Conservation (phyloP, 2,797 vertebrate genomes). For the Lepus townsendii region DNA sequence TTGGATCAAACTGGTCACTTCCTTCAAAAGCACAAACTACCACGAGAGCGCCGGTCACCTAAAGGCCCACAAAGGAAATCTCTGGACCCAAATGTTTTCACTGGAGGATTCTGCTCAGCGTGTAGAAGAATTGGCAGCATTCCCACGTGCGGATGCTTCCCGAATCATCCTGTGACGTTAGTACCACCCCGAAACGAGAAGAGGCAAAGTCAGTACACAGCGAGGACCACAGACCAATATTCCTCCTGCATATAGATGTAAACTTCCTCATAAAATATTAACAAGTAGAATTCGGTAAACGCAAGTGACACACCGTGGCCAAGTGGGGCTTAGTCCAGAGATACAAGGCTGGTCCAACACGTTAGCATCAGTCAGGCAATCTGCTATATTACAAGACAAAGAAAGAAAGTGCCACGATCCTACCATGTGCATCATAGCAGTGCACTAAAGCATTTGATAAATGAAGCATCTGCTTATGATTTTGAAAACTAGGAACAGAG, state of each 20-base stretch:
- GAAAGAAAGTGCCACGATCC: not conserved
- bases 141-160: not conserved
- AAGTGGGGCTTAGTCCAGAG: no score
- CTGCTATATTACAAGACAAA: not conserved
- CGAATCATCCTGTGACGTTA: constrained; percentile 1
- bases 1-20: not conserved
- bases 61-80: not conserved
- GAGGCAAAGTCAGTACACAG: not conserved
- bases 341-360: no score
- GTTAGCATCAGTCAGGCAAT: not conserved
- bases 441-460: no score
- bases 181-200: not conserved
- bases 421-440: not conserved
- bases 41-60: not conserved
- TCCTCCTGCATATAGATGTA: no score
- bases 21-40: not conserved
- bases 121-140: not conserved
- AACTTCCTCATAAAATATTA: no score
- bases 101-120: not conserved
- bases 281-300: no score
- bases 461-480: no score
- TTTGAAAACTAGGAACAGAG: no score
- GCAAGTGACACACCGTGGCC: no score
- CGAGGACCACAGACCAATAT: no score
- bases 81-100: not conserved